A percentile compares a stretch with the other conserved stretches of the same genome.
Conservation (phyloP, 2,888 invertebrate species). For the Drosophila anomalata region DNA sequence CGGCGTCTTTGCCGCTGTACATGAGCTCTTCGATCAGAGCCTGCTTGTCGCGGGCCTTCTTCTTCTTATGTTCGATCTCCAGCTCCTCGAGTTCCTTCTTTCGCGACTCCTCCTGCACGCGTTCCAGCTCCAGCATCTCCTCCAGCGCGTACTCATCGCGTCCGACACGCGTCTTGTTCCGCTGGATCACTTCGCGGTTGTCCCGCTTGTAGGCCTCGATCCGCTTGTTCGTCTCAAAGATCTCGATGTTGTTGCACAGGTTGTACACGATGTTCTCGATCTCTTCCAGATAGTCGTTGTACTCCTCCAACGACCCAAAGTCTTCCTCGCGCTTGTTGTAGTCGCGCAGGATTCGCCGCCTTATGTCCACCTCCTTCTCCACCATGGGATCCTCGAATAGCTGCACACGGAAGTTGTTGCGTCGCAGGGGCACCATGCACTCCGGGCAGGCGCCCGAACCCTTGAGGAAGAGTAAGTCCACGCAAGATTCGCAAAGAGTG, state of each 20-base stretch:
- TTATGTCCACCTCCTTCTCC: conserved; percentile 98
- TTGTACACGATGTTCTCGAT: conserved; percentile 96
- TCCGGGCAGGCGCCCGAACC: conserved; percentile 98
- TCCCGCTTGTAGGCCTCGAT: conserved; percentile 96
- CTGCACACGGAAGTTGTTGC: conserved; percentile 96
- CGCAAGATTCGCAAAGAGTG: conserved; percentile 98
- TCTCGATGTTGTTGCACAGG: conserved; percentile 94
- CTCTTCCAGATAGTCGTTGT: conserved; percentile 98
- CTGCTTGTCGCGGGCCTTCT: conserved; percentile 94
- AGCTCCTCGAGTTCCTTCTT: conserved; percentile 88
- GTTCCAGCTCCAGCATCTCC: conserved; percentile 92
- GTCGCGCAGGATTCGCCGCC: conserved; percentile 93
- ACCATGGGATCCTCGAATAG: conserved; percentile 98
- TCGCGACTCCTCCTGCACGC: conserved; percentile 89
- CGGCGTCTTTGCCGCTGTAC: conserved; percentile 95
- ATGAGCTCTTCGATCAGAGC: conserved; percentile 97
- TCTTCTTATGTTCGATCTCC: conserved; percentile 89
- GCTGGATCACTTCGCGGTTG: conserved; percentile 92
- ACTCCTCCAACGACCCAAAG: conserved; percentile 92
- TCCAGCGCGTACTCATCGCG: conserved; percentile 94
- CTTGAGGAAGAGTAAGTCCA: conserved; percentile 97
- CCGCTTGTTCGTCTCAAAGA: conserved; percentile 93
- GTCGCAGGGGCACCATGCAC: conserved; percentile 93
- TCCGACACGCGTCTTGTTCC: conserved; percentile 90
- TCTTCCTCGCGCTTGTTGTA: conserved; percentile 98